Evolutionary conservation across 1,140 invertebrate genomes (phyloP), one percentile per base, ranked within the genome.

Genomic region (Notospermus geniculatus): DNA sequence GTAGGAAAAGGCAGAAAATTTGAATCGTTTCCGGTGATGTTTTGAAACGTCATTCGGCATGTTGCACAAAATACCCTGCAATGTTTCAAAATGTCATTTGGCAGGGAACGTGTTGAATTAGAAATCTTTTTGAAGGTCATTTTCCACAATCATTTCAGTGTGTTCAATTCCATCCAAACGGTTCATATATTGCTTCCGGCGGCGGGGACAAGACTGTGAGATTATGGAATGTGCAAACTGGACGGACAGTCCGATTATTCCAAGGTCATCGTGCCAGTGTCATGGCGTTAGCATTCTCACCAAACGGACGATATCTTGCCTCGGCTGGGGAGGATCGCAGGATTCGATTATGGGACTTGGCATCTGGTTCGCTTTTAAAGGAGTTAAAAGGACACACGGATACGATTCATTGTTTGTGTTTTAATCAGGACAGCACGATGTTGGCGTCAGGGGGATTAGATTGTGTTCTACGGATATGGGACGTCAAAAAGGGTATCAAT

Each of bases 81-180:
- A n/a, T n/a, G n/a, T n/a, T n/a, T n/a, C n/a, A n/a, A n/a, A n/a
- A n/a, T n/a, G n/a, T n/a, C n/a, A n/a, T n/a, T n/a, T n/a, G n/a
- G n/a, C n/a, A n/a, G n/a, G n/a, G n/a, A n/a, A n/a, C n/a, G n/a
- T n/a, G n/a, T n/a, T n/a, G n/a, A n/a, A n/a, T n/a, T n/a, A n/a
- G n/a, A n/a, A 36, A 36, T 36, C n/a, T 19, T 15, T 36, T 15
- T 36, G 32, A 36, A 36, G 5, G 4, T 50, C n/a, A 7, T 9
- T 13, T 67, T n/a, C n/a, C n/a, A n/a, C n/a, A n/a, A n/a, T n/a
- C n/a, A n/a, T n/a, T 69, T 22, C 62, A 93, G 90, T 91, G 91
- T 78, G 86, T 97, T n/a, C 90, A 93, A 74, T 98, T 98, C 81
- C 95, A 98, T 85, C 95, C 95, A 0, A 98, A 98, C 83, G 93